Base-by-base conservation (phyloP, 2,113 vertebrate species). In the Osmerus eperlanus region DNA sequence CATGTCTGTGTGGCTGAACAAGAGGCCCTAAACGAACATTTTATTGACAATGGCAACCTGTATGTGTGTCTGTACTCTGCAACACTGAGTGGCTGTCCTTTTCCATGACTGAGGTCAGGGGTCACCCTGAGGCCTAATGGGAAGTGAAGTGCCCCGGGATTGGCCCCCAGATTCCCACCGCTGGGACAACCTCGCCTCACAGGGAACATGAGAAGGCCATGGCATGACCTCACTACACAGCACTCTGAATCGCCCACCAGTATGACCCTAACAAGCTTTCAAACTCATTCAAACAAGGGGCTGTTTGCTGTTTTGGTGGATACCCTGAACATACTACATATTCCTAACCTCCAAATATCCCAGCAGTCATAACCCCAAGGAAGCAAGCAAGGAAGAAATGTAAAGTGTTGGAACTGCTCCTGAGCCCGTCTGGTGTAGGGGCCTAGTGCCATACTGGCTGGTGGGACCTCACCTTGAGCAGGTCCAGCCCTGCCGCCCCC, bases 391-490 rank as follows among this genome's bases (percentile, higher is more conserved):
- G 32, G 32, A 6, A 36, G 32, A 36, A 36, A 36, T 0, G 32
- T 36, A 36, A 36, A 0, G 32, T 36, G 32, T n/a, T 21, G 21
- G 67, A 12, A 36, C 13, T 18, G 28, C 11, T 25, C 65, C 23
- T 18, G 13, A 19, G 53, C 12, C 3, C 2, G 16, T 21, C 54
- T 21, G 36, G 61, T 72, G 71, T n/a, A 19, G 12, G 16, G 41
- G 41, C 41, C 23, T 29, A 28, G 54, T 65, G 28, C 15, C 54
- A 56, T n/a, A 56, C 54, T 56, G 21, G 18, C 21, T 3, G 15
- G 36, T 5, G 60, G 21, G 51, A 54, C 68, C 75, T 85, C 85
- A 97, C 97, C 96, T 96, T 97, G 25, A 99, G 90, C 60, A 97
- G 89, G 21, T 95, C 92, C 0, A 88, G 9, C 58, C 94, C 94